Evolutionary conservation across 2,888 invertebrate genomes (phyloP).

Genomic region (Sesamia inferens): DNA sequence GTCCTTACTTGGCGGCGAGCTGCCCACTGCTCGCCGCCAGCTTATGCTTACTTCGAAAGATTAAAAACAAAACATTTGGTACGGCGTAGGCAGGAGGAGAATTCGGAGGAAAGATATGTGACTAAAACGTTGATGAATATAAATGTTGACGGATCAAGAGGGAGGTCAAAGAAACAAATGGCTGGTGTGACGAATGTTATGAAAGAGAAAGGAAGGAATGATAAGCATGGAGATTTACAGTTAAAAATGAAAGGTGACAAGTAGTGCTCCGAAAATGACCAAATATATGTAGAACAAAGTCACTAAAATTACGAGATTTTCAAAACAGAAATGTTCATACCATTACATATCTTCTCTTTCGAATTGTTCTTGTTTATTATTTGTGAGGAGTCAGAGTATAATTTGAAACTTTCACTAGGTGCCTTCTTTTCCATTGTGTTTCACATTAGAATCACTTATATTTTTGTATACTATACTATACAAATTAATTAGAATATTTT

Average conservation of each 20-base stretch:
- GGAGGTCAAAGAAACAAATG: no score
- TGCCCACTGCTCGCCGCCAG: no score
- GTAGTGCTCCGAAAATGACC: neutral
- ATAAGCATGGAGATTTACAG: neutral
- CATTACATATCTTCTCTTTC: constrained; percentile 60
- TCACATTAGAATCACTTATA: constrained; percentile 37
- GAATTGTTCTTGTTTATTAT: constrained; percentile 47
- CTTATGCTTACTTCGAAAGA: neutral
- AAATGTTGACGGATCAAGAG: neutral
- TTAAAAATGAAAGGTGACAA: neutral
- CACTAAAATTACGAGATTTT: neutral
- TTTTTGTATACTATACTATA: neutral
- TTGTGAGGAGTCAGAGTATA: constrained; percentile 10
- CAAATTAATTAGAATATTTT: neutral
- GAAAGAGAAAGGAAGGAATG: neutral
- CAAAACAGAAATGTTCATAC: constrained; percentile 39
- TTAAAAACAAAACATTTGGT: neutral
- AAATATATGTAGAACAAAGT: neutral
- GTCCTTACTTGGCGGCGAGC: no score
- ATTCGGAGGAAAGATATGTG: neutral
- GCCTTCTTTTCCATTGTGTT: constrained; percentile 53
- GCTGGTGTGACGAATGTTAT: neutral
- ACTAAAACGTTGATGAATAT: neutral
- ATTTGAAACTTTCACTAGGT: constrained; percentile 34
- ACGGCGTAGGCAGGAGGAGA: neutral